Percentiles rank a stretch among this genome's conserved stretches.
Evolutionary conservation across 2,888 invertebrate genomes (phyloP).

Genomic region (Arrhopalites spinosus): DNA sequence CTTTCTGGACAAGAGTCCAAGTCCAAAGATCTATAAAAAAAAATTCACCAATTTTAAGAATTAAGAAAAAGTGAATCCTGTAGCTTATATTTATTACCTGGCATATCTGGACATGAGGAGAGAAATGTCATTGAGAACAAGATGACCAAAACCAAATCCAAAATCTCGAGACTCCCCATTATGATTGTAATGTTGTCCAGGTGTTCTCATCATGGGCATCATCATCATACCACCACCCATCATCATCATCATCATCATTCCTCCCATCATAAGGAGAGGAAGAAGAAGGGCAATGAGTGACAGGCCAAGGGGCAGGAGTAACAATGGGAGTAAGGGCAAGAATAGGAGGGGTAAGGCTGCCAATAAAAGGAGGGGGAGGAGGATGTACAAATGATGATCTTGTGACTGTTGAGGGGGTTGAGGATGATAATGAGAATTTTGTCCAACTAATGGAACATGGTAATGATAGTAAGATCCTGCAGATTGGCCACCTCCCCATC

Average conservation of each 20-base stretch:
- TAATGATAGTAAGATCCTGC: slow-evolving; percentile 55
- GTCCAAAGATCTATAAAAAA: slow-evolving; percentile 48
- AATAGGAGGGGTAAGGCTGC: slow-evolving; percentile 49
- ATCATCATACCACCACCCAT: slow-evolving; percentile 35
- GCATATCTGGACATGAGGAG: not conserved
- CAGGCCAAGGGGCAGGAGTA: slow-evolving; percentile 50
- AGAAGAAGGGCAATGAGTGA: slow-evolving; percentile 51
- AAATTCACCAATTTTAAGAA: not conserved
- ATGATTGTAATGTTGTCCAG: not conserved
- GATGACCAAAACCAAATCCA: slow-evolving; percentile 10
- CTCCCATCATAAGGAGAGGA: slow-evolving; percentile 45
- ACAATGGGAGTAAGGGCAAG: slow-evolving; percentile 48
- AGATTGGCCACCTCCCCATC: slow-evolving; percentile 33
- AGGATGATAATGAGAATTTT: slow-evolving; percentile 33
- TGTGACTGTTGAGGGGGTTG: slow-evolving; percentile 28
- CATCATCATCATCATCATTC: slow-evolving; percentile 43
- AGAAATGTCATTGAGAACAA: not conserved
- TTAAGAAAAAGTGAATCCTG: not conserved
- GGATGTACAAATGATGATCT: slow-evolving; percentile 43
- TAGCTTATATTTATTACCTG: not conserved
- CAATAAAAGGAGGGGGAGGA: slow-evolving; percentile 43
- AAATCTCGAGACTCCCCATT: slow-evolving; percentile 40
- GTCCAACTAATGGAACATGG: slow-evolving; percentile 54
- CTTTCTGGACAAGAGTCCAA: slow-evolving; percentile 53
- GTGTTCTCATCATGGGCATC: slow-evolving; percentile 32